Evolutionary conservation across 1,140 invertebrate genomes (phyloP).

Genomic region (Dendroctonus ponderosae): DNA sequence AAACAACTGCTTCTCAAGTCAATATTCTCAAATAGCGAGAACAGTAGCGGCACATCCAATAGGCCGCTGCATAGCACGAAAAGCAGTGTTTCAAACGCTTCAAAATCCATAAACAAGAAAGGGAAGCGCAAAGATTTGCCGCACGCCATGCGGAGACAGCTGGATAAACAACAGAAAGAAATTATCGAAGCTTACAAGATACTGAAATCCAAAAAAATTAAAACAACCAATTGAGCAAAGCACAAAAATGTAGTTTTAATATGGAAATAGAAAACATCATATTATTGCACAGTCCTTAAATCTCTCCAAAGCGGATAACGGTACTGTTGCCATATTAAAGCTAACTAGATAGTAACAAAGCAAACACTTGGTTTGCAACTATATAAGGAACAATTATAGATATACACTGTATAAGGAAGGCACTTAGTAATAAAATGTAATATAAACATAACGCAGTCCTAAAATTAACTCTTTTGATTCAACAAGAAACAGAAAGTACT

Average conservation of each 20-base stretch:
- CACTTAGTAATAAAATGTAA: too few relatives aligned
- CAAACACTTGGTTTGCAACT: too few relatives aligned
- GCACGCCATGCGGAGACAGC: slow-evolving; percentile 54
- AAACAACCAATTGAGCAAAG: not conserved
- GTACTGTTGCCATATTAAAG: too few relatives aligned
- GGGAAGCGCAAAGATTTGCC: slow-evolving; percentile 62
- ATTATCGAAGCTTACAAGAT: slow-evolving; percentile 61
- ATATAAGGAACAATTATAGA: too few relatives aligned
- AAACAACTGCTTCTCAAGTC: slow-evolving; percentile 58
- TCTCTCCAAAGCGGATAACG: too few relatives aligned
- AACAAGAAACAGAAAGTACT: too few relatives aligned
- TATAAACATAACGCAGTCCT: too few relatives aligned
- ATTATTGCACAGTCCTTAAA: too few relatives aligned
- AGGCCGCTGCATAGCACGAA: not conserved
- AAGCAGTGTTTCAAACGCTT: slow-evolving; percentile 5
- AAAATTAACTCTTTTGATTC: too few relatives aligned
- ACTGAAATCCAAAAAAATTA: slow-evolving; percentile 52
- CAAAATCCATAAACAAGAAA: slow-evolving; percentile 50
- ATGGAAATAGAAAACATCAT: slow-evolving; percentile 2
- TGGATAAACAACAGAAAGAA: slow-evolving; percentile 60
- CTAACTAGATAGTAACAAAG: too few relatives aligned
- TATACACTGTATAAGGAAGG: too few relatives aligned
- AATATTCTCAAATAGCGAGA: slow-evolving; percentile 47
- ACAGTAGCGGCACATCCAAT: slow-evolving; percentile 1
- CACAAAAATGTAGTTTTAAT: slow-evolving; percentile 1